phyloP scores from a whole-genome alignment of 2,113 vertebrate genomes.

The Morone chrysops region DNA sequence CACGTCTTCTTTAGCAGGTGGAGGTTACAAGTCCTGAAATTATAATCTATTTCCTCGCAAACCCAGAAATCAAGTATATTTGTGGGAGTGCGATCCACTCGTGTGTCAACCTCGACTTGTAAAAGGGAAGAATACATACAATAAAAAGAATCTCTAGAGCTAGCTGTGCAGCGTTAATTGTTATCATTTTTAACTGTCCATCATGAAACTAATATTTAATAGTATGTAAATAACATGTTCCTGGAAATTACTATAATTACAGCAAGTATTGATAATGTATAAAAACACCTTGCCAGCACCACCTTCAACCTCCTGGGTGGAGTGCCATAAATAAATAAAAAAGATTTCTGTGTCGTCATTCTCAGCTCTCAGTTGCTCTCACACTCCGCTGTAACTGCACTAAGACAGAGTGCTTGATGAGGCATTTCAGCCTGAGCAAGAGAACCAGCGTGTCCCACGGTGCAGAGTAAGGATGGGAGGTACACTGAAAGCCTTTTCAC shows the following conservation, averaged over 20 bases:
- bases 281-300: not conserved
- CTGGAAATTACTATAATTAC: conserved; percentile 42
- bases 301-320: conserved; percentile 8
- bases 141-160: no score
- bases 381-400: conserved; percentile 27
- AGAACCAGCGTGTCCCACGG: conserved; percentile 3
- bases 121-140: no score
- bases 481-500: conserved; percentile 55
- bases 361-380: conserved; percentile 17
- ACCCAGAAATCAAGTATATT: no score
- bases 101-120: no score
- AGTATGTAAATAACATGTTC: conserved; percentile 24
- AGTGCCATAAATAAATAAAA: conserved; percentile 42
- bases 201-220: not conserved
- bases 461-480: not conserved
- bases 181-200: no score
- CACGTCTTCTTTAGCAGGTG: no score
- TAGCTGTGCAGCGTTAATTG: no score
- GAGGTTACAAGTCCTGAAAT: no score
- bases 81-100: no score
- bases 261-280: conserved; percentile 45
- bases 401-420: conserved; percentile 42
- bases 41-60: no score
- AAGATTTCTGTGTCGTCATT: conserved; percentile 18
- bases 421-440: conserved; percentile 9